A percentile compares a stretch with the other conserved stretches of the same genome.
Conservation (phyloP, 1,140 invertebrate species). For the Brachionus asplanchnoidis region DNA sequence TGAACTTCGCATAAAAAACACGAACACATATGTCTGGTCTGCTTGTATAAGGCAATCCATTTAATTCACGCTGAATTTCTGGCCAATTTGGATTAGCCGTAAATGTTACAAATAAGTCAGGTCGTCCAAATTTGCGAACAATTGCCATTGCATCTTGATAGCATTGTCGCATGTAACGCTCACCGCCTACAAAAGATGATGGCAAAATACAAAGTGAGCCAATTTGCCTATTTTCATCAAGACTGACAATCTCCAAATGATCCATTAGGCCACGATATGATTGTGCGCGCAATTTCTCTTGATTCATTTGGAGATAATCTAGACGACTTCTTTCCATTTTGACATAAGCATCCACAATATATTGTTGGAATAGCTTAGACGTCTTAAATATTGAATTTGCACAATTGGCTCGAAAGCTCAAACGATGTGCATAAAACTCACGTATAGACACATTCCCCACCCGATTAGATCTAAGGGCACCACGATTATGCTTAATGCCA, state of each 20-base stretch:
- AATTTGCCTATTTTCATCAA: neutral
- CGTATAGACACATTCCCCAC: neutral
- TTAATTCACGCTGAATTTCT: slow-evolving; percentile 53
- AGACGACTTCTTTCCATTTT: slow-evolving; percentile 51
- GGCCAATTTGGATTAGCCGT: slow-evolving; percentile 48
- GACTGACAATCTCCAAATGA: neutral
- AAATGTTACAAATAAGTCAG: slow-evolving; percentile 47
- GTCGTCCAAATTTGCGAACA: slow-evolving; percentile 43
- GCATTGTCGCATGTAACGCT: neutral
- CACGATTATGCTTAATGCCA: neutral
- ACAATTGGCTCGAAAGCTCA: neutral
- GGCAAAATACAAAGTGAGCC: neutral
- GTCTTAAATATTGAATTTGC: neutral
- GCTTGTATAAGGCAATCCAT: slow-evolving; percentile 48
- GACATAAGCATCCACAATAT: slow-evolving; percentile 46
- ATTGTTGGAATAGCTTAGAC: slow-evolving; percentile 11
- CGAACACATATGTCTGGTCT: slow-evolving; percentile 56
- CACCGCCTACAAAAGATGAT: neutral
- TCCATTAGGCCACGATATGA: slow-evolving; percentile 8
- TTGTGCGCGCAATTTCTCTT: neutral
- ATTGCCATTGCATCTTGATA: slow-evolving; percentile 44
- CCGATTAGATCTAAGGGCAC: neutral
- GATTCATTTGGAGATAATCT: slow-evolving; percentile 41
- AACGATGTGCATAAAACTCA: neutral
- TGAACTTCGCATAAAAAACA: slow-evolving; percentile 59